Conservation (phyloP, 2,113 vertebrate genomes). For the Bubalus kerabau region DNA sequence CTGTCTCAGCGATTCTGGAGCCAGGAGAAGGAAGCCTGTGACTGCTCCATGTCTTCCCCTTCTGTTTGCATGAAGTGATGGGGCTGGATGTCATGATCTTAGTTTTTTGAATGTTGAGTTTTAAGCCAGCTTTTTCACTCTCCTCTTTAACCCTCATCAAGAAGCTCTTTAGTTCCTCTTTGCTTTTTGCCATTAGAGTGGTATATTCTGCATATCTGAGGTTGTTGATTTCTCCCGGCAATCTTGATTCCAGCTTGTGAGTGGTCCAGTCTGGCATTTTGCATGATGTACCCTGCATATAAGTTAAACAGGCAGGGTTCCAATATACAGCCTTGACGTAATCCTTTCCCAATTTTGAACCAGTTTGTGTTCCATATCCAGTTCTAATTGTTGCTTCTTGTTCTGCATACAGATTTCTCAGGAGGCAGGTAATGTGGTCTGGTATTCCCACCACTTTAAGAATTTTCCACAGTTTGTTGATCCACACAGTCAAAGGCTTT, state of each 20-base stretch:
- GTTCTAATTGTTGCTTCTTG: neutral
- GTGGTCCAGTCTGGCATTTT: neutral
- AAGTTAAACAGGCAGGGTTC: neutral
- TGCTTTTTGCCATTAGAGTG: neutral
- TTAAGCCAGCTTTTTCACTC: neutral
- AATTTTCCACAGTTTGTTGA: neutral
- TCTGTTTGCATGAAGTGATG: neutral
- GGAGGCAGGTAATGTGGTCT: neutral
- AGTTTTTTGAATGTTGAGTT: neutral
- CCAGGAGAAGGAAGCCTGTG: neutral
- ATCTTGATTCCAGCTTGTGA: neutral
- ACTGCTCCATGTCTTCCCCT: neutral
- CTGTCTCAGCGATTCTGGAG: neutral
- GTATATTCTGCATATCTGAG: neutral
- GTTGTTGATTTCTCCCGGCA: neutral
- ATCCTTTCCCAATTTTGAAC: neutral
- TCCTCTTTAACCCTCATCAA: neutral
- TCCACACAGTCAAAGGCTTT: neutral
- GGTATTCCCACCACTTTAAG: neutral
- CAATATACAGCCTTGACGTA: neutral
- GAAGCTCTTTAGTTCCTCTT: neutral
- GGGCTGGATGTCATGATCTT: neutral
- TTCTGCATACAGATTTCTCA: neutral
- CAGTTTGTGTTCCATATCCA: neutral
- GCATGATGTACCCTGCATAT: neutral